Base-by-base conservation (phyloP, 2,888 invertebrate genomes). In the Zygothrica quintamaculata region DNA sequence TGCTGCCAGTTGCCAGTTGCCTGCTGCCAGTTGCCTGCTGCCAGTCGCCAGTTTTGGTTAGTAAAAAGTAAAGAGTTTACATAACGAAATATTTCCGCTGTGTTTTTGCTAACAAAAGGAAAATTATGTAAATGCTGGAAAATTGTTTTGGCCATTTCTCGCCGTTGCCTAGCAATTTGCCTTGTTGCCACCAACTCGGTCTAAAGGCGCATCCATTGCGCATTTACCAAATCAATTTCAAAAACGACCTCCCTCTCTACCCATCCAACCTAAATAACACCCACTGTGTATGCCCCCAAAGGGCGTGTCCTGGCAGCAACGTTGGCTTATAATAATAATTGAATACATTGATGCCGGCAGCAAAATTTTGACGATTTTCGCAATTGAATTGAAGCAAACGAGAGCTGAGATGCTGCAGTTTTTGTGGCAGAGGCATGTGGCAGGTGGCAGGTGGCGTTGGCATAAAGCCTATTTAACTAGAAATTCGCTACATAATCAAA, bases 41-140 rank as follows among this genome's bases (percentile, higher is more conserved):
- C n/a, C n/a, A n/a, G n/a, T n/a, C n/a, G n/a, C n/a, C n/a, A n/a
- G n/a, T n/a, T n/a, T n/a, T n/a, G n/a, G n/a, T n/a, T n/a, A n/a
- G n/a, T n/a, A n/a, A n/a, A n/a, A n/a, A 9, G 36, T 51, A 48
- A 52, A 57, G 59, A 70, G 82, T 64, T 77, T 55, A 73, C 59
- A 66, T 62, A 69, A 58, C 58, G 36, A 55, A 72, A 72, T 43
- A 5, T 22, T 22, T 22, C 18, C 18, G 34, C 8, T 6, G 22
- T 11, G 26, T 31, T 37, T 42, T 64, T 50, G 22, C 29, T 60
- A 74, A 68, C 77, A 79, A 84, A 77, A 62, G 81, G 81, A 74
- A 76, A 84, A 84, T 80, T 80, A 80, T 80, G 80, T 71, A 80
- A 80, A 80, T 80, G 77, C 56, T 77, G 73, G 85, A 78, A 84